Evolutionary conservation across 2,113 vertebrate species (phyloP), one percentile per base, ranked within the genome.

Genomic region (Erythrocercus mccallii): DNA sequence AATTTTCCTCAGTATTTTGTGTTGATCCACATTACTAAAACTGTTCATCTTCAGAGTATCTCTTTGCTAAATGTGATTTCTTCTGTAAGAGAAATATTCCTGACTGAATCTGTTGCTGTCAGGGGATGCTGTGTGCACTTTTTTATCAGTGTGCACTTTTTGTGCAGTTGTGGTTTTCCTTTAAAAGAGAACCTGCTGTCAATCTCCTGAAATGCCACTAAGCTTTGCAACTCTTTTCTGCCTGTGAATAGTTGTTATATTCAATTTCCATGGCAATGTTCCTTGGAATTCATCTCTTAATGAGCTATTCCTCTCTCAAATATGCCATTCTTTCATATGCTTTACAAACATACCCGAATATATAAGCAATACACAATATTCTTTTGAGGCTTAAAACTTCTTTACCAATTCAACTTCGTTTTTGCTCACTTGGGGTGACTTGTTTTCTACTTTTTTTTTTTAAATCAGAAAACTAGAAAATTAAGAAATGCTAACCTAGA

Each of bases 201-300:
- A 83, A 14, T 95, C 84, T 96, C 47, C 53, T 94, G 44, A 93
- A 95, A 90, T 92, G 68, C 74, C 88, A 84, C 54, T 25, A 76
- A 94, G 72, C 50, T 94, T 96, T 94, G 68, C 76, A 92, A 90
- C 90, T 93, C 71, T 94, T 70, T 94, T 76, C 81, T 96, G 71
- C 81, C 60, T 91, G 45, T 81, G 81, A 96, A 73, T 92, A 93
- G 33, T 86, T 81, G 40, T 92, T 94, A 58, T 30, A 83, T 71
- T 91, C 71, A 42, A 85, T 93, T 96, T 88, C 90, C 84, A 90
- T 92, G 83, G 92, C 81, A 93, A 89, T 92, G 62, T 88, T 92
- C 72, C 62, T 87, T 7, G 21, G 62, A 94, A 78, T 94, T 90
- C 0, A 5, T 95, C 65, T 92, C 58, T 56, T 91, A 88, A 89